Evolutionary conservation across 2,113 vertebrate genomes (phyloP).

Genomic region (Toxotes chatareus): DNA sequence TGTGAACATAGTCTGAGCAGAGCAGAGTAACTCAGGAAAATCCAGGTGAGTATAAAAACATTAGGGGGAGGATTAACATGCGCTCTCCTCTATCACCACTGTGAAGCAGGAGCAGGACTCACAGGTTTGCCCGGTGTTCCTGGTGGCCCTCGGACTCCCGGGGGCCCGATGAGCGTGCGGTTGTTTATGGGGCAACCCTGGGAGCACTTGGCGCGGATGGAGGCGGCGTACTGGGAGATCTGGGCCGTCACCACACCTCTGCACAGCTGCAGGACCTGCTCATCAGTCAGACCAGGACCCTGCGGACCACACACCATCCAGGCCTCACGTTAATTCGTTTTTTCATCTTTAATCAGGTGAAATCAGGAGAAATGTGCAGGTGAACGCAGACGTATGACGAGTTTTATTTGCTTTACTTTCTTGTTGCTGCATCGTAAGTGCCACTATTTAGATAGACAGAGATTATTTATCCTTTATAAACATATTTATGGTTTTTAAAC

Average conservation of each 20-base stretch:
- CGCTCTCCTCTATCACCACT: no score
- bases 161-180: constrained; percentile 81
- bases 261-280: constrained; percentile 85
- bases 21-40: background rate
- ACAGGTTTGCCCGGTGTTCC: constrained; percentile 79
- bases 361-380: no score
- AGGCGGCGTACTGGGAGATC: constrained; percentile 82
- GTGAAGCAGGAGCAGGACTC: constrained; percentile 30
- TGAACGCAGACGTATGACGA: no score
- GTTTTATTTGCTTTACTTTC: no score
- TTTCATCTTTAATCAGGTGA: no score
- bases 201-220: constrained; percentile 81
- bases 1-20: no score
- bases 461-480: no score
- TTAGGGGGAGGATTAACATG: no score
- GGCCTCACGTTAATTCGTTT: no score
- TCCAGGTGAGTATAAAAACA: background rate
- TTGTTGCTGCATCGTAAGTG: no score
- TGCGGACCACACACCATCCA: constrained; percentile 47
- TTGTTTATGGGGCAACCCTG: constrained; percentile 85
- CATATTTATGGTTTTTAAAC: no score
- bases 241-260: constrained; percentile 79
- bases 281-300: constrained; percentile 84
- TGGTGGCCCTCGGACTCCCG: constrained; percentile 68
- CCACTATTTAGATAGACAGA: no score